phyloP scores from a whole-genome alignment of 2,113 vertebrate species.

The Cyprinus carpio region DNA sequence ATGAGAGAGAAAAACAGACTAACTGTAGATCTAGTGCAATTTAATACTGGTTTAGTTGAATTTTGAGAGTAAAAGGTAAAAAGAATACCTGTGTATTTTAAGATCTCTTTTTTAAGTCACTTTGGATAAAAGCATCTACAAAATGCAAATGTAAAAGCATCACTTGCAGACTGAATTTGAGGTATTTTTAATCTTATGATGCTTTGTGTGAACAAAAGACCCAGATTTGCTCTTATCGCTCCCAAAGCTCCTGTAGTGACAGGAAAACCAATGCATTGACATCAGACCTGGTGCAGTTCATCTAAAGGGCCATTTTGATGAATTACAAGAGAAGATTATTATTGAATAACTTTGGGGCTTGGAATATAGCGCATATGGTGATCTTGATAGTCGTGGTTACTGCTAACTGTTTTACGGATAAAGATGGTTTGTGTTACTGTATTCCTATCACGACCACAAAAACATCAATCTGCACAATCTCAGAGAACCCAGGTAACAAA shows the following conservation, averaged over 20 bases:
- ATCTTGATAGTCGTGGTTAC: neutral
- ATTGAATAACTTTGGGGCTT: no score
- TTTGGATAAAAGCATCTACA: neutral
- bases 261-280: neutral
- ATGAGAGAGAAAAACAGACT: neutral
- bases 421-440: no score
- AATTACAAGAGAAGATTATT: no score
- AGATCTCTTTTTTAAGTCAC: neutral
- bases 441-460: no score
- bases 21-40: neutral
- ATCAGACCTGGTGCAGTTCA: neutral
- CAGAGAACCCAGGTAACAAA: no score
- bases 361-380: no score
- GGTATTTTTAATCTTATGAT: no score
- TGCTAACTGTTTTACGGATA: no score
- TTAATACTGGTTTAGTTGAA: neutral
- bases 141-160: neutral
- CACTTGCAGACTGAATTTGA: no score
- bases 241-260: neutral
- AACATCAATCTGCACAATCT: no score
- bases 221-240: no score
- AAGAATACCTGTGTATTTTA: neutral
- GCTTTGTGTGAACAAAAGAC: no score
- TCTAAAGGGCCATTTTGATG: neutral
- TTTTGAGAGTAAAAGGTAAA: neutral